phyloP scores from a whole-genome alignment of 1,140 invertebrate species.

The Nasonia longicornis region DNA sequence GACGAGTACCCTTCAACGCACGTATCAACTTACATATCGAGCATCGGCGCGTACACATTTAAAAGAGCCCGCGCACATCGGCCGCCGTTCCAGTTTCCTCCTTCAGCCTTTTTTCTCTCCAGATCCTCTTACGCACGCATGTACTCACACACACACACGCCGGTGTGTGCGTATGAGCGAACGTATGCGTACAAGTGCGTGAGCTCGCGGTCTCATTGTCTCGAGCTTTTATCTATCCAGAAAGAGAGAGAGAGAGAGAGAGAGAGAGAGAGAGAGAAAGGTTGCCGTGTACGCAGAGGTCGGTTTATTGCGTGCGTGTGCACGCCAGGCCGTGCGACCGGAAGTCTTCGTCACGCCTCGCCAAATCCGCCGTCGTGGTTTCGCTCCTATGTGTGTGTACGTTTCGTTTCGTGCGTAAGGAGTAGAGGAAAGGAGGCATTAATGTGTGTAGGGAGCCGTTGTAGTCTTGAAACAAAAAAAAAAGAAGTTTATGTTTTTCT shows the following conservation, averaged over 20 bases:
- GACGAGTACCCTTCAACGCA: background rate
- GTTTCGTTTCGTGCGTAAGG: background rate
- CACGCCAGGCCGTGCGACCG: slow-evolving; percentile 62
- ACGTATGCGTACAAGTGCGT: slow-evolving; percentile 20
- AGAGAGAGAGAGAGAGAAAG: background rate
- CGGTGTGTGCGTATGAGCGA: background rate
- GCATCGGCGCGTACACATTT: background rate
- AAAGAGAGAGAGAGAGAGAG: background rate
- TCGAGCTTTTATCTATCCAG: slow-evolving; percentile 26
- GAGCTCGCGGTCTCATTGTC: slow-evolving; percentile 46
- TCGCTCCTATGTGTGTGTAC: background rate
- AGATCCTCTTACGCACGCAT: background rate
- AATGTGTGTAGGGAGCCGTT: background rate
- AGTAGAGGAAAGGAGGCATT: slow-evolving; percentile 9
- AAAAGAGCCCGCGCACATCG: background rate
- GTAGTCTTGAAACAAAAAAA: slow-evolving; percentile 9
- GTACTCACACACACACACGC: too few species aligned
- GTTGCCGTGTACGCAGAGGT: slow-evolving; percentile 20
- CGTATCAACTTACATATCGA: slow-evolving; percentile 13
- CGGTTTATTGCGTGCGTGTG: slow-evolving; percentile 39
- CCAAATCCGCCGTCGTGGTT: slow-evolving; percentile 46
- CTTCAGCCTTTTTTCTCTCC: background rate
- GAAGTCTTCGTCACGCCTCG: slow-evolving; percentile 63
- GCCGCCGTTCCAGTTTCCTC: background rate
- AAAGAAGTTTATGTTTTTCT: background rate